Evolutionary conservation across 1,140 invertebrate species (phyloP).

Genomic region (Leptestheria dahalacensis): DNA sequence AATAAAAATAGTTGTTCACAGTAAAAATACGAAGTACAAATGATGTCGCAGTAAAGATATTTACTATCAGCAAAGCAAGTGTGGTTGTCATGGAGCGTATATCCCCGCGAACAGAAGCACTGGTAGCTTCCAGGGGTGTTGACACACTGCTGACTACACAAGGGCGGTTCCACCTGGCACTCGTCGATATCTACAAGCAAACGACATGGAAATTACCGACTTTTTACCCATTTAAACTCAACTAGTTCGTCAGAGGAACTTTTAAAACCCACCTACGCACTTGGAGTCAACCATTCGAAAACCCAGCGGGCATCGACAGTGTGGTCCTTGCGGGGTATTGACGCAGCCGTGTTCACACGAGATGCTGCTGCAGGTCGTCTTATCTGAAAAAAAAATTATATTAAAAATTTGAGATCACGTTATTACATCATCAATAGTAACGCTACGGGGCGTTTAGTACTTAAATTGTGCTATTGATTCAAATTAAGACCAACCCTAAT

Average conservation of each 20-base stretch:
- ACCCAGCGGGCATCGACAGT: slow-evolving; percentile 9
- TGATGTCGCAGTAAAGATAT: slow-evolving; percentile 8
- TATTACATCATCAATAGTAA: neutral
- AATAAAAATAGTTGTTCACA: no score
- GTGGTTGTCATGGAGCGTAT: slow-evolving; percentile 26
- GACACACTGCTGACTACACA: slow-evolving; percentile 41
- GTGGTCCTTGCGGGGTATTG: slow-evolving; percentile 4
- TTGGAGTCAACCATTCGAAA: neutral
- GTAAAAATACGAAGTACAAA: no score
- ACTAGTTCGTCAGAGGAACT: neutral
- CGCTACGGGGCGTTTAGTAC: no score
- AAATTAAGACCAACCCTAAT: no score
- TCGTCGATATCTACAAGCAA: slow-evolving; percentile 41
- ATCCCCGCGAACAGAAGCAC: slow-evolving; percentile 38
- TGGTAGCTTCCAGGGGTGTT: slow-evolving; percentile 39
- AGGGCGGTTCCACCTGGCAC: slow-evolving; percentile 30
- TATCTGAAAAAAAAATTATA: neutral
- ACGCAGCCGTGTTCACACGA: neutral
- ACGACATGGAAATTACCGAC: slow-evolving; percentile 17
- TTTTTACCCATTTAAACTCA: neutral
- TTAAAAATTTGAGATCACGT: neutral
- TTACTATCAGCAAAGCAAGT: slow-evolving; percentile 39
- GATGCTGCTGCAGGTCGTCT: neutral
- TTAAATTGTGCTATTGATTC: no score
- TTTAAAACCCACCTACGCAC: neutral